Percentiles rank a stretch among this genome's conserved stretches.
These are phyloP conservation scores for Byasa hedistus DNA, from an alignment of 2,888 invertebrate species.

Conservation along the genomic window DNA sequence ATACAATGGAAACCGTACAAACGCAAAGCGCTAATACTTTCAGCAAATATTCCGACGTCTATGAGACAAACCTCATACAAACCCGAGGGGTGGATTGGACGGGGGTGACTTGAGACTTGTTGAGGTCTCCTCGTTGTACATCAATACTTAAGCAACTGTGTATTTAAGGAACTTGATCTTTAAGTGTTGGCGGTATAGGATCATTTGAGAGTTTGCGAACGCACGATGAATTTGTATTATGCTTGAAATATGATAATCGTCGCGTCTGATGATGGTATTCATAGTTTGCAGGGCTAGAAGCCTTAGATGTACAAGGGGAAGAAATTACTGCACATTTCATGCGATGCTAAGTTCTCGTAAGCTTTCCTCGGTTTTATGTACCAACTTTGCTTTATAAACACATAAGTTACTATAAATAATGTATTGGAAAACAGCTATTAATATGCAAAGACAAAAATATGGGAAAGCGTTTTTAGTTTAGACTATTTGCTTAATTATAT, in stretches of 20 bases:
- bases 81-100: slow-evolving; percentile 56
- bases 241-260: slow-evolving; percentile 75
- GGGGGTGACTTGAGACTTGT: slow-evolving; percentile 61
- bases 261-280: slow-evolving; percentile 73
- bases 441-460: no score
- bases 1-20: slow-evolving; percentile 41
- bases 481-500: no score
- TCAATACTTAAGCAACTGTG: slow-evolving; percentile 39
- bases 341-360: slow-evolving; percentile 29
- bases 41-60: slow-evolving; percentile 65
- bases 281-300: slow-evolving; percentile 64
- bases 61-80: slow-evolving; percentile 63
- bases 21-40: slow-evolving; percentile 59
- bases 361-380: slow-evolving; percentile 16
- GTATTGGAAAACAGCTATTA: no score
- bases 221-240: slow-evolving; percentile 28
- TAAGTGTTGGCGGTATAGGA: slow-evolving; percentile 29
- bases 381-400: neutral
- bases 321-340: slow-evolving; percentile 62
- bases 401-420: no score
- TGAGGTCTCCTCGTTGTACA: slow-evolving; percentile 58
- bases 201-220: slow-evolving; percentile 16
- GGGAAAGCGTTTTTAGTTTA: no score
- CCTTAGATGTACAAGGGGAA: slow-evolving; percentile 57
- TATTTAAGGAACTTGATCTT: slow-evolving; percentile 31